Base-by-base conservation (phyloP, 1,140 invertebrate species). In the Heliconius hermathena region DNA sequence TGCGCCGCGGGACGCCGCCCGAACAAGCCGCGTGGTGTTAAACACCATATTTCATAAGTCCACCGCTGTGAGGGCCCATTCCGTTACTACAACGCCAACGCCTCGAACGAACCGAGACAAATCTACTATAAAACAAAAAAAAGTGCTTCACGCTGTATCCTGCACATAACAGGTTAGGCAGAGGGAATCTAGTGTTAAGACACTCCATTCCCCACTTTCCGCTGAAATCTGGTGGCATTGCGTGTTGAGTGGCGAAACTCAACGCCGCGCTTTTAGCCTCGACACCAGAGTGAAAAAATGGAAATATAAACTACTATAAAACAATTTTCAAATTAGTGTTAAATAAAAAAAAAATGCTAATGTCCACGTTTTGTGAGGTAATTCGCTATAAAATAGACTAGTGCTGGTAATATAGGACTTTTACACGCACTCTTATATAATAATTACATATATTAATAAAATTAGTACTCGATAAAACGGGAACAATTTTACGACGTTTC, bases 1-100 rank as follows among this genome's bases (percentile, higher is more conserved):
- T 70, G 76, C 89, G 70, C 91, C 52, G 82, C 90, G 85, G 88
- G 92, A 85, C 80, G 81, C 79, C 86, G 41, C 13, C 22, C 75
- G 84, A 85, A 93, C 92, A 93, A 83, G 91, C 88, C 83, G 82
- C 82, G 85, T 89, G 89, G 92, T 92, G 92, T 93, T 93, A 93
- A 92, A 93, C 88, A 88, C 91, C 85, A 93, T 93, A 93, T 90
- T 92, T 93, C 92, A 93, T 90, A 86, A 82, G 81, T 85, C 71
- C 82, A 87, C 89, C 86, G 85, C 90, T 84, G 89, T 73, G 87
- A 86, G 79, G 88, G 86, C 81, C 86, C 87, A 90, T 91, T 90
- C 88, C 87, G 85, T 90, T 87, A 89, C 83, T 77, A 78, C 76
- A 81, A 81, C 81, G 78, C 86, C 74, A 77, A 87, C 87, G 84